Evolutionary conservation across 2,113 vertebrate species (phyloP).

Genomic region (Formicarius rufipectus): DNA sequence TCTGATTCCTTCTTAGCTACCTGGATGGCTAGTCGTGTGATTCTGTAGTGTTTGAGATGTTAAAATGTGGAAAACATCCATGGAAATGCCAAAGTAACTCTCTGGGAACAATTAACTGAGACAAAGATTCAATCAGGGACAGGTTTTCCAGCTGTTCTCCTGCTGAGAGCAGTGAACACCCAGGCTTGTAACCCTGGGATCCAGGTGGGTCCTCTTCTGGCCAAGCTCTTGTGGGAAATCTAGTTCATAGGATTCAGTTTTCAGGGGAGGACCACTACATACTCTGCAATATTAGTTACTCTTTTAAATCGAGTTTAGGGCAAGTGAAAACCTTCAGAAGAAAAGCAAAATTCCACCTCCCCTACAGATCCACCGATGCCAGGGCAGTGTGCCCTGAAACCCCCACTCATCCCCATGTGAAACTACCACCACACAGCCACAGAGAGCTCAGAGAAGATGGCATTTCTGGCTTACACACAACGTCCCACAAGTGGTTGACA

Average conservation of each 20-base stretch:
- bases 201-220: neutral
- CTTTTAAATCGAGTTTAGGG: neutral
- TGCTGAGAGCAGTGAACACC: neutral
- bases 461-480: neutral
- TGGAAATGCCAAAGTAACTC: neutral
- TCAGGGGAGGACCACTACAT: neutral
- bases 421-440: neutral
- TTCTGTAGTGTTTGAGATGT: neutral
- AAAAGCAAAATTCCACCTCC: neutral
- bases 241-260: neutral
- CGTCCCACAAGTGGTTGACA: neutral
- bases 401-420: neutral
- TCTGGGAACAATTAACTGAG: neutral
- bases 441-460: neutral
- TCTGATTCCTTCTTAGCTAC: neutral
- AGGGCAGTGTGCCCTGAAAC: neutral
- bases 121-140: neutral
- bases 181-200: neutral
- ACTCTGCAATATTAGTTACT: neutral
- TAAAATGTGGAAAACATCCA: neutral
- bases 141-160: neutral
- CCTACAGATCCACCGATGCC: neutral
- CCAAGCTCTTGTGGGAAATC: neutral
- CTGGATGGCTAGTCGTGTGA: neutral
- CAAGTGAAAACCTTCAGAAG: neutral